A percentile compares a stretch with the other conserved stretches of the same genome.
phyloP scores from a whole-genome alignment of 2,888 invertebrate species.

The Agrochola litura region DNA sequence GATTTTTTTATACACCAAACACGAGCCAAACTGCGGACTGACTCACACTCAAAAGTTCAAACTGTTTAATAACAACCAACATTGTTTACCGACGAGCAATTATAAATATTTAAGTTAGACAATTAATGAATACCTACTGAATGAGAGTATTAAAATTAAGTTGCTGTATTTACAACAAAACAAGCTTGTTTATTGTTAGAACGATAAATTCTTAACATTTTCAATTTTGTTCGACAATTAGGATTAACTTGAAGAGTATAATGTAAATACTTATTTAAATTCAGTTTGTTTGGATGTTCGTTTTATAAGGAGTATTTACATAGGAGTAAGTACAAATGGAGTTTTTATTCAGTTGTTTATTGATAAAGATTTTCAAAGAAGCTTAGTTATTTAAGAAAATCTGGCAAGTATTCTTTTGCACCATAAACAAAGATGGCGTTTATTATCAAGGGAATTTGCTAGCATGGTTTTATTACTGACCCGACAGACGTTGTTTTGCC shows the following conservation, averaged over 20 bases:
- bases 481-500: no score
- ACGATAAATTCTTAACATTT: slow-evolving; percentile 34
- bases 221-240: slow-evolving; percentile 25
- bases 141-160: slow-evolving; percentile 2
- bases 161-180: neutral
- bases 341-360: neutral
- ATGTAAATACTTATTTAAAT: slow-evolving; percentile 2
- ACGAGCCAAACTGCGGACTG: neutral
- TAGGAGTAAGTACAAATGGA: neutral
- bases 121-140: slow-evolving; percentile 16
- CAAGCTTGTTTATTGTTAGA: slow-evolving; percentile 18
- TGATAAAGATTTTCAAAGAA: neutral
- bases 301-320: no score
- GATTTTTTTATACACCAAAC: neutral
- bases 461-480: no score
- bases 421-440: neutral
- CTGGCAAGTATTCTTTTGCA: no score
- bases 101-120: slow-evolving; percentile 9
- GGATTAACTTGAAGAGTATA: slow-evolving; percentile 4
- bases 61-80: neutral
- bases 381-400: neutral
- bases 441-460: neutral
- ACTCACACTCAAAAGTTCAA: neutral
- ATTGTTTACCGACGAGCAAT: slow-evolving; percentile 1
- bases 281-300: neutral